Evolutionary conservation across 2,888 invertebrate genomes (phyloP).

Genomic region (Smittia sp.): DNA sequence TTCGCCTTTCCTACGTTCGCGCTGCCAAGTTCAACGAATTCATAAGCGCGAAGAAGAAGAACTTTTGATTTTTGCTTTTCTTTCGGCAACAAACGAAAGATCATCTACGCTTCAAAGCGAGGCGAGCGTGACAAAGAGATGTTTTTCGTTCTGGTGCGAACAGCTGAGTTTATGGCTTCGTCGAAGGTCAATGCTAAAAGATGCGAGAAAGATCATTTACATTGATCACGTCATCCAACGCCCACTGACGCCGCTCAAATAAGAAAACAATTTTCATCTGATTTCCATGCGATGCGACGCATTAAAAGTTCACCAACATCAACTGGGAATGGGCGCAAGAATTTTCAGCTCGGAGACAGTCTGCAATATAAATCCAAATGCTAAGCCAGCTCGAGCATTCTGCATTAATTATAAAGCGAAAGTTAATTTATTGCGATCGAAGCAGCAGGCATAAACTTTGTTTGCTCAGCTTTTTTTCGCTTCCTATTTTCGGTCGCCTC

Average conservation of each 20-base stretch:
- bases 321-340: too few relatives aligned
- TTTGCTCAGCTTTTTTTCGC: too few relatives aligned
- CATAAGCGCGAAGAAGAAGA: constrained; percentile 9
- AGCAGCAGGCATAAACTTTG: too few relatives aligned
- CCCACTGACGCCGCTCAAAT: neutral
- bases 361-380: too few relatives aligned
- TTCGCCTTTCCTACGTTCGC: neutral
- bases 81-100: neutral
- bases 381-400: neutral
- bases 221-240: neutral
- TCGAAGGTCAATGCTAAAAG: neutral
- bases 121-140: neutral
- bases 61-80: neutral
- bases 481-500: too few relatives aligned
- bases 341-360: too few relatives aligned
- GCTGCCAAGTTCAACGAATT: constrained; percentile 28
- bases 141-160: neutral
- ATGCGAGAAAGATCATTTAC: neutral
- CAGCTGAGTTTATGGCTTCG: neutral
- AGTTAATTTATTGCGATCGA: neutral
- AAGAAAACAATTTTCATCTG: neutral
- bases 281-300: neutral
- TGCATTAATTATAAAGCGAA: constrained; percentile 22
- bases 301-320: too few relatives aligned
- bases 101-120: constrained; percentile 11